Base-by-base conservation (phyloP, 2,113 vertebrate species). In the Cacatua alba region DNA sequence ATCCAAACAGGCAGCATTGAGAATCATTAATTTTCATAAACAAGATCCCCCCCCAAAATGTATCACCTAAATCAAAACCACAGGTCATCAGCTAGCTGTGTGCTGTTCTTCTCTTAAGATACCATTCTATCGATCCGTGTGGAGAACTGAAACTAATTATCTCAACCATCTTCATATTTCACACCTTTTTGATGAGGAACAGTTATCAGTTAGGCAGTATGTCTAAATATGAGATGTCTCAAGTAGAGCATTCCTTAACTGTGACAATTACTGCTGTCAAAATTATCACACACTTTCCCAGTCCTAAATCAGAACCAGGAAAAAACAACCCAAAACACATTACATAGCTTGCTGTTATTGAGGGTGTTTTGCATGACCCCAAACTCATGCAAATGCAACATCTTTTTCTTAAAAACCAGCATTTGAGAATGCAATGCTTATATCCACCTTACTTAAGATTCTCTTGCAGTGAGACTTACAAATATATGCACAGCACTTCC, bases 1-100 rank as follows among this genome's bases (percentile, higher is more conserved):
- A 96, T 76, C 55, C 96, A 92, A 92, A 95, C 17, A 91, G 68
- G 31, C 94, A 48, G 85, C 49, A 92, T 10, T 20, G 28, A 81
- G 53, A 92, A 82, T 81, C 48, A 5, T 1, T 26, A 35, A 52
- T 25, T 46, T 13, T 4, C 44, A 75, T 10, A 75, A 72, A 68
- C 19, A 62, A 44, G 41, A 57, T 1, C 48, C 35, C 15, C 43
- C 28, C 43, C 28, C 8, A 0, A 57, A 35, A 1, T 0, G 1
- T 1, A 29, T 53, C 33, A 8, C 7, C 2, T 5, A 26, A 55
- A 85, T 25, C 0, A 1, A 74, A 77, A 70, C 1, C 3, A 2
- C 44, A 71, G 41, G 14, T 59, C 33, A 41, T 16, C 37, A 25
- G 53, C 49, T 33, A 59, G 55, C 12, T 3, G 26, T 3, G 35